These are phyloP conservation scores for Styela clava DNA, from an alignment of 23 tunicate genomes.

Conservation along the genomic window DNA sequence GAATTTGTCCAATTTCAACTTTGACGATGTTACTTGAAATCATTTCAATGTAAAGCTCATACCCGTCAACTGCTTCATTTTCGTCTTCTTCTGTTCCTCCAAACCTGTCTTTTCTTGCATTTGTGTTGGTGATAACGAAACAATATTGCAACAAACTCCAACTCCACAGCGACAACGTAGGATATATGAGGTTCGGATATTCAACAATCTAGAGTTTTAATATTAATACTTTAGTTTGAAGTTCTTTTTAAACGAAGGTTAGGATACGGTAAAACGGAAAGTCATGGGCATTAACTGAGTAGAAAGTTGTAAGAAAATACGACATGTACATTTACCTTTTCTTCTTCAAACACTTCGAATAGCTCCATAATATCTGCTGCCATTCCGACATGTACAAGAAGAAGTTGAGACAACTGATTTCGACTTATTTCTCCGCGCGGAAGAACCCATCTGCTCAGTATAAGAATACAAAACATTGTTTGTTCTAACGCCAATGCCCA, in stretches of 20 bases:
- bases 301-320: background rate
- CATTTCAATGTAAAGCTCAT: too few relatives aligned
- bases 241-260: too few relatives aligned
- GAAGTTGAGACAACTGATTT: conserved; percentile 74
- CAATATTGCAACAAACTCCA: conserved; percentile 63
- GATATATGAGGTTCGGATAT: conserved; percentile 51
- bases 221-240: too few relatives aligned
- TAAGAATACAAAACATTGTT: conserved; percentile 59
- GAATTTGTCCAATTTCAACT: too few relatives aligned
- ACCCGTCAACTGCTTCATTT: conserved; percentile 25
- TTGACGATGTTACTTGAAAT: too few relatives aligned
- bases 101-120: conserved; percentile 41
- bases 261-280: too few relatives aligned
- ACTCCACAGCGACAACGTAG: conserved; percentile 49
- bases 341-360: conserved; percentile 86
- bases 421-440: conserved; percentile 71
- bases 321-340: conserved; percentile 33
- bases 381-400: conserved; percentile 83
- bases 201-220: conserved; percentile 33
- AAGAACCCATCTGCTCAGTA: conserved; percentile 76
- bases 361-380: conserved; percentile 94
- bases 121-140: conserved; percentile 54
- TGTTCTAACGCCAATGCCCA: conserved; percentile 92
- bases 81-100: conserved; percentile 40
- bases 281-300: too few relatives aligned